Conservation (phyloP, 2,888 invertebrate species). For the Leistus spinibarbis region DNA sequence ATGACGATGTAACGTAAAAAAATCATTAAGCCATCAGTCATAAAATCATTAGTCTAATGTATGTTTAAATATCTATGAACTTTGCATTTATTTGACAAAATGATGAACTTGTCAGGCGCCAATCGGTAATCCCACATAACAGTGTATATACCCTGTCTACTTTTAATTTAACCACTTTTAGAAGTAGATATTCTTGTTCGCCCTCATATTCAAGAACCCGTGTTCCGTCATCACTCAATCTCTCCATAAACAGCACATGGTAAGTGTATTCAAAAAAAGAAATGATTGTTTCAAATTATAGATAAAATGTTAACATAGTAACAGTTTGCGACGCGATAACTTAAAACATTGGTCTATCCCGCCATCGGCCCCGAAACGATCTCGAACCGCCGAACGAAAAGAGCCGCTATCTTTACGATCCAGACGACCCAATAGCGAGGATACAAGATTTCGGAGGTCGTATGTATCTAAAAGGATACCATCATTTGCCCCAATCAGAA, state of each 20-base stretch:
- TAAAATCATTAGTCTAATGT: not conserved
- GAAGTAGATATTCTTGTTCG: not conserved
- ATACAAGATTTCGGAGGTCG: conserved; percentile 53
- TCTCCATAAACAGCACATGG: not conserved
- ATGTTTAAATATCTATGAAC: not conserved
- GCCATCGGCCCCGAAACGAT: not conserved
- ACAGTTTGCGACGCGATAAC: not conserved
- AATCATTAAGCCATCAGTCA: not conserved
- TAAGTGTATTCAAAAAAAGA: too few relatives aligned
- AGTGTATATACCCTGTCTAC: not conserved
- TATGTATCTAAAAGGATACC: too few relatives aligned
- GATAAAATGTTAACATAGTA: not conserved
- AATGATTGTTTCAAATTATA: too few relatives aligned
- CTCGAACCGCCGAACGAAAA: conserved; percentile 7
- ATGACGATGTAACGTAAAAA: too few relatives aligned
- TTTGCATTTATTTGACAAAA: not conserved
- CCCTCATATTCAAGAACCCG: not conserved
- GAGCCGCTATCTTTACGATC: not conserved
- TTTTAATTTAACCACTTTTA: not conserved
- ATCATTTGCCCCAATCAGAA: not conserved
- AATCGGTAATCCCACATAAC: not conserved
- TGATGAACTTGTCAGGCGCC: not conserved
- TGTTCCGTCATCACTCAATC: not conserved
- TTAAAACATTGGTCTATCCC: conserved; percentile 22
- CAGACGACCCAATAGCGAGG: conserved; percentile 48